Evolutionary conservation across 2,888 invertebrate genomes (phyloP).

Genomic region (Caenorhabditis angaria): DNA sequence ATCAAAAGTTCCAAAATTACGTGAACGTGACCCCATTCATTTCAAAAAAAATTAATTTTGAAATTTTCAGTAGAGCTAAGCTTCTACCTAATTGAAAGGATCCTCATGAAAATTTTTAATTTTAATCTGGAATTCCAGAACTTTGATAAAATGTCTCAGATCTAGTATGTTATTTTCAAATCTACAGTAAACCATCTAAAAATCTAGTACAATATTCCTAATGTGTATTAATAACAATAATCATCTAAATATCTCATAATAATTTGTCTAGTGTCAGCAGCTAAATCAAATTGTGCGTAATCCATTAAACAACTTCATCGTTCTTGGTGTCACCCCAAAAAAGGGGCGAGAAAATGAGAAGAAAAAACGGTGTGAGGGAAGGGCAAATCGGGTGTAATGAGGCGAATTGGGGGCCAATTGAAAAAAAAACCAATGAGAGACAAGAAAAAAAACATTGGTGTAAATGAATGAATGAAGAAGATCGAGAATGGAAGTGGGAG

Average conservation of each 20-base stretch:
- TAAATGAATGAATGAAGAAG: background rate
- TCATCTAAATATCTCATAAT: background rate
- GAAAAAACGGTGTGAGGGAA: background rate
- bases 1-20: too few relatives aligned
- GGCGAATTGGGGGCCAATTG: conserved; percentile 19
- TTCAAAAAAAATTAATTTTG: too few relatives aligned
- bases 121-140: too few relatives aligned
- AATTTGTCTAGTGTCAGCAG: background rate
- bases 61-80: too few relatives aligned
- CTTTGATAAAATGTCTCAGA: too few relatives aligned
- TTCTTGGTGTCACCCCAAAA: conserved; percentile 7
- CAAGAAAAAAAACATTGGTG: conserved; percentile 3
- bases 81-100: too few relatives aligned
- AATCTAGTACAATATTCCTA: too few relatives aligned
- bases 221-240: too few relatives aligned
- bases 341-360: conserved; percentile 11
- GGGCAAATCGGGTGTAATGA: conserved; percentile 44
- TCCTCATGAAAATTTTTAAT: too few relatives aligned
- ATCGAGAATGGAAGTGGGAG: background rate
- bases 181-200: too few relatives aligned
- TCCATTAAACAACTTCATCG: conserved; percentile 32
- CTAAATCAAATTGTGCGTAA: conserved; percentile 42
- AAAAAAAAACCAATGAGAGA: conserved; percentile 6
- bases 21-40: too few relatives aligned
- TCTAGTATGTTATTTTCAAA: too few relatives aligned